Evolutionary conservation across 2,113 vertebrate genomes (phyloP).

Genomic region (Ibidorhyncha struthersii): DNA sequence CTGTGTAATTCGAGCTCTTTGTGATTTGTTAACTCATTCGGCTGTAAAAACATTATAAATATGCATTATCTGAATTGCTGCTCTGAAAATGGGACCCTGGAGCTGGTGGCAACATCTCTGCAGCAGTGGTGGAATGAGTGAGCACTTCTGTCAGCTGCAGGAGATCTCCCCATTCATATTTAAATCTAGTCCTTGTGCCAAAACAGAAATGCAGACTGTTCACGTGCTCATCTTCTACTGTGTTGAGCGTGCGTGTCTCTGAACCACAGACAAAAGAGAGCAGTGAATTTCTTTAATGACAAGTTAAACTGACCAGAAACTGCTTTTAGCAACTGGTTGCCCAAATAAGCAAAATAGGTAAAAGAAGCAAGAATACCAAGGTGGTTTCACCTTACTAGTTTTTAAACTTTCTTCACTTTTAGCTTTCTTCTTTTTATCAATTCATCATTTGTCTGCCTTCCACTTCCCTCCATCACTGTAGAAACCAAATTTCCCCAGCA

Average conservation of each 20-base stretch:
- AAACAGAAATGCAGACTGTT: not conserved
- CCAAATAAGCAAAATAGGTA: not conserved
- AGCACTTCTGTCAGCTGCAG: slow-evolving; percentile 58
- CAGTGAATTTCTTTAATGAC: accelerated
- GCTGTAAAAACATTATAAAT: slow-evolving; percentile 49
- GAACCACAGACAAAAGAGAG: not conserved
- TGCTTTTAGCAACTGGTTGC: not conserved
- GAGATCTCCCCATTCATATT: slow-evolving; percentile 58
- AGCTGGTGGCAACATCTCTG: slow-evolving; percentile 8
- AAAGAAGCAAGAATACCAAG: not conserved
- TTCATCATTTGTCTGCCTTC: not conserved
- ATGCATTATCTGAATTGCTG: slow-evolving; percentile 49
- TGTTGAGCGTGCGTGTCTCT: not conserved
- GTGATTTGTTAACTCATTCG: slow-evolving; percentile 21
- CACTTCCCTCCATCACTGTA: not conserved
- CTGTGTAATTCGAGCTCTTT: slow-evolving; percentile 31
- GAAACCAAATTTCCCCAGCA: not conserved
- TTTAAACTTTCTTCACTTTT: not conserved
- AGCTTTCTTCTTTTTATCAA: not conserved
- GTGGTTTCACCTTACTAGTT: not conserved
- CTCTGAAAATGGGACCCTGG: slow-evolving; percentile 9
- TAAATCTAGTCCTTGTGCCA: slow-evolving; percentile 30
- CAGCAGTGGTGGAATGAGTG: slow-evolving; percentile 9
- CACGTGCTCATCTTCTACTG: not conserved
- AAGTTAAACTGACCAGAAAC: not conserved